Conservation (phyloP, 1,140 invertebrate species). For the Ips typographus region DNA sequence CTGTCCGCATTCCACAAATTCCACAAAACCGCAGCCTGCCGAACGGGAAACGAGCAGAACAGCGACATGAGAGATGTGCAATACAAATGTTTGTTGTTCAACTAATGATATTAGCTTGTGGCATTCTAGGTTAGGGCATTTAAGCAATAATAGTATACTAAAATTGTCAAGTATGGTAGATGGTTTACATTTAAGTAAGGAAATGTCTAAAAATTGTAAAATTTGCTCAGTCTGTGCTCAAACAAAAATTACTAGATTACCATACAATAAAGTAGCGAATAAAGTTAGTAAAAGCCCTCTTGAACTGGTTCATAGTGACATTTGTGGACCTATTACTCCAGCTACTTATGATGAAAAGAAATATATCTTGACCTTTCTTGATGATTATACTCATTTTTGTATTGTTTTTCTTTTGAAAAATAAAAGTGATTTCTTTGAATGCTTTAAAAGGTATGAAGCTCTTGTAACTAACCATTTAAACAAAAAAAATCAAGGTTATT, state of each 20-base stretch:
- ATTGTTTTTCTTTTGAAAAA: neutral
- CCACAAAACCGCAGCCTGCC: no score
- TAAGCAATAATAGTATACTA: neutral
- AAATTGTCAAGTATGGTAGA: constrained; percentile 1
- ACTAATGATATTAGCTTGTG: no score
- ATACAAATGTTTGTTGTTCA: neutral
- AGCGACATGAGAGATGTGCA: no score
- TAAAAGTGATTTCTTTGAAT: neutral
- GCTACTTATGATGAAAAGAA: neutral
- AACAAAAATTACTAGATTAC: constrained; percentile 1
- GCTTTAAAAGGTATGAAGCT: no score
- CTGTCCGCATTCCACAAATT: no score
- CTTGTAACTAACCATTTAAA: no score
- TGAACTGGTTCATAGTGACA: constrained; percentile 4
- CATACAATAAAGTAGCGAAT: neutral
- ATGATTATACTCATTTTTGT: neutral
- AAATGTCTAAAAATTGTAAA: neutral
- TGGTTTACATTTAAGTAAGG: neutral
- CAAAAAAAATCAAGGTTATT: no score
- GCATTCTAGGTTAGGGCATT: neutral
- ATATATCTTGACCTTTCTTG: neutral
- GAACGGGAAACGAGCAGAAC: no score
- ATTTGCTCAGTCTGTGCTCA: neutral
- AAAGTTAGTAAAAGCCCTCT: neutral
- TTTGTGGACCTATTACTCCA: neutral